These are phyloP conservation scores for Aspidapion aeneum DNA, from an alignment of 2,888 invertebrate species.

Conservation along the genomic window DNA sequence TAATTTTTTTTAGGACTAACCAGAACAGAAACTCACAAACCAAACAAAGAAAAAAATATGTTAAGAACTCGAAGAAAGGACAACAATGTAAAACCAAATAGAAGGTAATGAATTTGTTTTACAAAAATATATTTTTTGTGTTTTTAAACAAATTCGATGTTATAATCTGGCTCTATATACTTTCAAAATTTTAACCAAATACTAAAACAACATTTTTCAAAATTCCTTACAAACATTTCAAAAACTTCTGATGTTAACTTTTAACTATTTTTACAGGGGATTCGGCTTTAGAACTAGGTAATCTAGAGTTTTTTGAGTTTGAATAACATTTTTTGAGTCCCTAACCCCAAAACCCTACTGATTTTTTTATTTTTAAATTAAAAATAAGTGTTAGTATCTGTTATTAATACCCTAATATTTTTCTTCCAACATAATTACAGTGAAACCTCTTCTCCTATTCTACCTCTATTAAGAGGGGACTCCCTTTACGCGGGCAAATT, in stretches of 20 bases:
- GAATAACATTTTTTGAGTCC: slow-evolving; percentile 15
- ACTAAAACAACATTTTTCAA: too few relatives aligned
- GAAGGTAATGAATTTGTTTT: slow-evolving; percentile 60
- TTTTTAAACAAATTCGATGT: neutral
- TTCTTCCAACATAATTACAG: too few relatives aligned
- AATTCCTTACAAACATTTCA: neutral
- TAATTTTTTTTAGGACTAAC: too few relatives aligned
- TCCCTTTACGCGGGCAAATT: too few relatives aligned
- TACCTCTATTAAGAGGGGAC: too few relatives aligned
- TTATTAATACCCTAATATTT: too few relatives aligned
- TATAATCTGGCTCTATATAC: neutral
- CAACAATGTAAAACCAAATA: slow-evolving; percentile 85
- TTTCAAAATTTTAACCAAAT: neutral
- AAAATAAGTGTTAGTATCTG: neutral
- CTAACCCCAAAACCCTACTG: slow-evolving; percentile 17
- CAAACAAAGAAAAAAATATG: slow-evolving; percentile 53
- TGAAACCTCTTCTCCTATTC: too few relatives aligned
- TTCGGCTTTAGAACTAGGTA: slow-evolving; percentile 36
- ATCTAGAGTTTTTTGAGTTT: slow-evolving; percentile 19
- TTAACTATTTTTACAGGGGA: slow-evolving; percentile 33
- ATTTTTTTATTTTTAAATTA: slow-evolving; percentile 14
- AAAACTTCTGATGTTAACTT: neutral
- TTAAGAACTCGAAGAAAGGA: slow-evolving; percentile 82
- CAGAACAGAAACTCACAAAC: too few relatives aligned
- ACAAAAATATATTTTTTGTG: neutral